Evolutionary conservation across 2,113 vertebrate species (phyloP).

Genomic region (Trichomycterus rosablanca): DNA sequence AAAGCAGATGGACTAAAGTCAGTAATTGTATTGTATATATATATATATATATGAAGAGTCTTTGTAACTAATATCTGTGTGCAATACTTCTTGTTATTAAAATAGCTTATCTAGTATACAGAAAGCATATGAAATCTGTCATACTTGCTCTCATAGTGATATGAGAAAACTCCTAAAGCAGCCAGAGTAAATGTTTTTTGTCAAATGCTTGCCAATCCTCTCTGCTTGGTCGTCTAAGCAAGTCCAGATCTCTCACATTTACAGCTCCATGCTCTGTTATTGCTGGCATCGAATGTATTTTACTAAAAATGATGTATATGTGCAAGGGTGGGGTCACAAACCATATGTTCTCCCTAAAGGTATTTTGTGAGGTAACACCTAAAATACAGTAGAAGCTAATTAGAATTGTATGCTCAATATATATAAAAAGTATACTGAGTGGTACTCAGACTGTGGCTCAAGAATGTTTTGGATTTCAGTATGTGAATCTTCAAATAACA

Average conservation of each 20-base stretch:
- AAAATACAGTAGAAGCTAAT: too few relatives aligned
- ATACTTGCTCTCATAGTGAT: not conserved
- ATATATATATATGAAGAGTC: too few relatives aligned
- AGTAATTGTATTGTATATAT: too few relatives aligned
- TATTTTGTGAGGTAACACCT: not conserved
- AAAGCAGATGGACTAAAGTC: too few relatives aligned
- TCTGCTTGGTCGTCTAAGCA: slow-evolving; percentile 23
- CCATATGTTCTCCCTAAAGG: not conserved
- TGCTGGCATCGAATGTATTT: slow-evolving; percentile 32
- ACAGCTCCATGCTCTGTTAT: slow-evolving; percentile 34
- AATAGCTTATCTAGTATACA: slow-evolving; percentile 12
- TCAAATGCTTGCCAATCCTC: slow-evolving; percentile 45
- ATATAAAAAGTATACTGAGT: too few relatives aligned
- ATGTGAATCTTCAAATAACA: too few relatives aligned
- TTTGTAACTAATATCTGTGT: too few relatives aligned
- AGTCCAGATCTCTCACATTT: slow-evolving; percentile 38
- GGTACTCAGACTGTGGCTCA: too few relatives aligned
- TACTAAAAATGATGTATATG: slow-evolving; percentile 36
- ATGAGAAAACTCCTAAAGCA: not conserved
- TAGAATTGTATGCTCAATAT: too few relatives aligned
- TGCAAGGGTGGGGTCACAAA: slow-evolving; percentile 1
- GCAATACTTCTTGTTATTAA: too few relatives aligned
- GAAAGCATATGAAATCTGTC: slow-evolving; percentile 5
- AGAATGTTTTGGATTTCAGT: too few relatives aligned
- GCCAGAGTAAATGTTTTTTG: slow-evolving; percentile 53